These are phyloP conservation scores for Actias luna DNA, from an alignment of 2,888 invertebrate genomes.

Conservation along the genomic window DNA sequence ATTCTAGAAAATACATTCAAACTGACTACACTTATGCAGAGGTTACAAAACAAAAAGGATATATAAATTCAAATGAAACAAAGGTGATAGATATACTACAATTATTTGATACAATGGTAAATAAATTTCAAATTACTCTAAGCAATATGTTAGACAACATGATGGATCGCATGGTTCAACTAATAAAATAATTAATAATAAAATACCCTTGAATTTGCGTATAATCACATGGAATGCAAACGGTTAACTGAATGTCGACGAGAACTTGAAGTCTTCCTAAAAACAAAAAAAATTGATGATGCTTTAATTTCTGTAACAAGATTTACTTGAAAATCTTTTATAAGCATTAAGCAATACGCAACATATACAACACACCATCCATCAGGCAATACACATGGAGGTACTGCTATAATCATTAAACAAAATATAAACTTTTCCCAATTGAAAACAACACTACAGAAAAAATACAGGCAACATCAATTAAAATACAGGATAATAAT, in stretches of 20 bases:
- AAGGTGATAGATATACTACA: background rate
- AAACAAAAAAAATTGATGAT: background rate
- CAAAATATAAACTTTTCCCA: background rate
- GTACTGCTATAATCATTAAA: background rate
- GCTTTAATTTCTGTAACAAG: background rate
- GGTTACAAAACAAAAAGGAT: background rate
- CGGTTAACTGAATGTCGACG: background rate
- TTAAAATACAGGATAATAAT: background rate
- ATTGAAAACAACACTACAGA: background rate
- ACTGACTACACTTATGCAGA: background rate
- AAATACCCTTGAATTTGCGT: background rate
- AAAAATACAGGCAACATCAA: background rate
- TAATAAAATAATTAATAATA: background rate
- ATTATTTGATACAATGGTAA: background rate
- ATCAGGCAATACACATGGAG: background rate
- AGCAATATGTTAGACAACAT: background rate
- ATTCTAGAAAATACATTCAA: background rate
- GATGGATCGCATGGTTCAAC: background rate
- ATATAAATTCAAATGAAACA: background rate
- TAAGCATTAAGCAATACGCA: background rate
- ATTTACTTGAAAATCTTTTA: background rate
- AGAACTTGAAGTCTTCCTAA: background rate
- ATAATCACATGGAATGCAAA: background rate
- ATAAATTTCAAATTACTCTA: background rate
- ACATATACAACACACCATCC: background rate